Evolutionary conservation across 2,797 vertebrate species (phyloP), one percentile per base, ranked within the genome.

Genomic region (Octomys mimax): DNA sequence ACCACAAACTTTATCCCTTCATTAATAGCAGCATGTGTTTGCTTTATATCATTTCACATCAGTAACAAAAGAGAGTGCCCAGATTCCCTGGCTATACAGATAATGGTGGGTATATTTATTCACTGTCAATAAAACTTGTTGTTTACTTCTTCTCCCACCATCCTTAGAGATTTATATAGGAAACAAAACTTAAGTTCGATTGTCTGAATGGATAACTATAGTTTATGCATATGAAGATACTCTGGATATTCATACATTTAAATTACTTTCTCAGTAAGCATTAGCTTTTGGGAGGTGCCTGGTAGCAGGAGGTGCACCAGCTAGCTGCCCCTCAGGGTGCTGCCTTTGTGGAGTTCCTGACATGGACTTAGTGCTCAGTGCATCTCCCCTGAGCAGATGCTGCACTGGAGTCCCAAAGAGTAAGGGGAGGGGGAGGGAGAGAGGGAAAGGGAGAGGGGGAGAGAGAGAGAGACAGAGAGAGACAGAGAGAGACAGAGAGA

Each of bases 301-400:
- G 3, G 31, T 14, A 49, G 52, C 46, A 28, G 52, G 28, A 66
- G 46, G 71, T 77, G 5, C 0, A 31, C 39, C 19, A 42, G 42
- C 42, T 42, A 26, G 46, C 33, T 39, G 61, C 14, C 42, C 57
- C 64, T 3, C 52, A 22, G 8, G 21, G 11, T 52, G 75, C n/a
- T 11, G 0, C 57, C 52, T 64, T 39, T 9, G 77, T 1, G 21
- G 9, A 18, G 10, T 7, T 46, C 3, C 0, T 26, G 11, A 33
- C 26, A 0, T 22, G 18, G 42, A n/a, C 39, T 78, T 19, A 18
- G 18, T 62, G 73, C 33, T 36, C 16, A 75, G 14, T 4, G 21
- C 33, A 0, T 81, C 28, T 36, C 54, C 33, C 0, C 1, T 6
- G 68, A 71, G 52, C 14, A 2, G 14, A n/a, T 31, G 6, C 16